Conservation (phyloP, 2,888 invertebrate species). For the Cyaniris semiargus region DNA sequence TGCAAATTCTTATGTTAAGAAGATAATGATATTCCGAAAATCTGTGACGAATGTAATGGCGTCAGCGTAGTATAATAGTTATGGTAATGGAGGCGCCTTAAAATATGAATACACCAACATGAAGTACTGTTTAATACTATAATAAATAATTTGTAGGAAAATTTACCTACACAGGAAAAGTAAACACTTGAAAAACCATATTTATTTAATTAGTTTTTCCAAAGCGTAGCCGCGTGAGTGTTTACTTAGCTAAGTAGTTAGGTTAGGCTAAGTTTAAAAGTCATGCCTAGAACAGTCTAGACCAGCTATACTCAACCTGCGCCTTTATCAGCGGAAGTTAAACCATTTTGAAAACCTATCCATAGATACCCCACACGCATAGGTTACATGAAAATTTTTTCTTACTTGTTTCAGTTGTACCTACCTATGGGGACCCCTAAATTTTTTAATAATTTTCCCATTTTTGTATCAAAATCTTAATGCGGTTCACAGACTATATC, state of each 20-base stretch:
- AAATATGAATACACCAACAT: neutral
- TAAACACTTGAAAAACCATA: constrained; percentile 3
- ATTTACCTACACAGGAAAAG: neutral
- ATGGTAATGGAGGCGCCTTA: neutral
- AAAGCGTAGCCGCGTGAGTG: neutral
- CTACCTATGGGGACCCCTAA: too few relatives aligned
- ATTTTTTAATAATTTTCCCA: too few relatives aligned
- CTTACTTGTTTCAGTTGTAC: too few relatives aligned
- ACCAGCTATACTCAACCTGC: too few relatives aligned
- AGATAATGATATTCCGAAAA: neutral
- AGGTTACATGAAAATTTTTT: too few relatives aligned
- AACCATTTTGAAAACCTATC: too few relatives aligned
- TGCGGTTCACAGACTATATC: too few relatives aligned
- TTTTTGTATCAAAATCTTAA: too few relatives aligned
- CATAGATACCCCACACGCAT: too few relatives aligned
- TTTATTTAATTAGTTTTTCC: neutral
- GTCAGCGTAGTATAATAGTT: neutral
- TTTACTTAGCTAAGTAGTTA: neutral
- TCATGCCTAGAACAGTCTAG: neutral
- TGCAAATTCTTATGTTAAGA: neutral
- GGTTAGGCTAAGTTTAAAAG: neutral
- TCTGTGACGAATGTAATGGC: neutral
- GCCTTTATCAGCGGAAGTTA: too few relatives aligned
- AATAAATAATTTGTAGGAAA: constrained; percentile 11
- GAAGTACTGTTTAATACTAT: neutral